Conservation (phyloP, 1,140 invertebrate species). For the Drosophila pseudoananassae region DNA sequence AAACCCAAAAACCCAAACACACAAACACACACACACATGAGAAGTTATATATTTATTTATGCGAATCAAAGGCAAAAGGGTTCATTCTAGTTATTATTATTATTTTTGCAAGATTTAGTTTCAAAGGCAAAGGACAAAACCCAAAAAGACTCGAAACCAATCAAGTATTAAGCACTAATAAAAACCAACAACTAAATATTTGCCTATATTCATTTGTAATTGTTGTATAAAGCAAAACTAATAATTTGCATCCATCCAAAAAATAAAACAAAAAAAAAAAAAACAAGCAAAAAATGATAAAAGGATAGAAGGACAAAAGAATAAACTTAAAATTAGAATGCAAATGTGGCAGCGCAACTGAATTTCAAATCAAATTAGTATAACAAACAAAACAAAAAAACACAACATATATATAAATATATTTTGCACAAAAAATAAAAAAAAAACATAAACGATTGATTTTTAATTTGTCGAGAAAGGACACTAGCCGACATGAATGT, state of each 20-base stretch:
- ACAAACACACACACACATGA: conserved; percentile 8
- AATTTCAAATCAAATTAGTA: conserved; percentile 82
- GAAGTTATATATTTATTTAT: conserved; percentile 58
- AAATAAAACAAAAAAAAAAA: conserved; percentile 34
- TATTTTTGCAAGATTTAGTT: conserved; percentile 66
- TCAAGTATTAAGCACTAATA: conserved; percentile 82
- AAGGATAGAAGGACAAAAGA: neutral
- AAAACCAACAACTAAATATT: conserved; percentile 57
- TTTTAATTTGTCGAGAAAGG: conserved; percentile 37
- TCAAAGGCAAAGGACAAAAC: conserved; percentile 53
- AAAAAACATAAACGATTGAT: conserved; percentile 53
- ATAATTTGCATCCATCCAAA: conserved; percentile 74
- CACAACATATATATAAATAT: conserved; percentile 52
- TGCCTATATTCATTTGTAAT: conserved; percentile 74
- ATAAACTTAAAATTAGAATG: conserved; percentile 40
- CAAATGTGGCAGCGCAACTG: conserved; percentile 74
- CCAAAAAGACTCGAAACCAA: conserved; percentile 83
- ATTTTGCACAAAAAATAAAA: conserved; percentile 69
- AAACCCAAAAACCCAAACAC: conserved; percentile 29
- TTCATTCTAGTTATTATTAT: conserved; percentile 60
- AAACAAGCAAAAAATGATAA: conserved; percentile 8
- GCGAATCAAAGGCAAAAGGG: conserved; percentile 54
- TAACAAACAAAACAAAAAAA: conserved; percentile 36
- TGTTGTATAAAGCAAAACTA: conserved; percentile 66
- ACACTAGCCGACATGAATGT: conserved; percentile 37